Evolutionary conservation across 2,113 vertebrate species (phyloP).

Genomic region (Campylorhamphus procurvoides): DNA sequence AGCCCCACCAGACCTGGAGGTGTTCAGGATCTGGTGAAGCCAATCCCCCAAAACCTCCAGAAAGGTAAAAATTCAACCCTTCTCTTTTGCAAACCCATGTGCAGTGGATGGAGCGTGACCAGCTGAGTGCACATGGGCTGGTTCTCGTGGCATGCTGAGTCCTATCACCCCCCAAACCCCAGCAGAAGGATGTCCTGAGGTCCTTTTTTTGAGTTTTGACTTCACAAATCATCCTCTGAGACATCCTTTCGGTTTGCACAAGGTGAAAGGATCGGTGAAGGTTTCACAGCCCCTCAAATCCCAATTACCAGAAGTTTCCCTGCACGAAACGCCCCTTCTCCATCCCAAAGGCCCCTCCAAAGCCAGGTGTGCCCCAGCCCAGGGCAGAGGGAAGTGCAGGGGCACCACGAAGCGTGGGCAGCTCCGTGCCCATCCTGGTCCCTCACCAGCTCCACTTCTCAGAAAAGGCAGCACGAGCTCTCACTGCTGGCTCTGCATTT

Average conservation of each 20-base stretch:
- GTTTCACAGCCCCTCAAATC: background rate
- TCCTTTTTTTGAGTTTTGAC: background rate
- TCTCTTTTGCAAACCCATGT: accelerated
- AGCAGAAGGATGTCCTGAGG: background rate
- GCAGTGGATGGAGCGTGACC: accelerated
- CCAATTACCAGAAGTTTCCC: background rate
- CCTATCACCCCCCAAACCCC: background rate
- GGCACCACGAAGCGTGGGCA: accelerated
- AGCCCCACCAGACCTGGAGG: background rate
- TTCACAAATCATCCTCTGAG: background rate
- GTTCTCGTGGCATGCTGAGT: background rate
- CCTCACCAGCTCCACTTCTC: background rate
- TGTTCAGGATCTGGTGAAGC: background rate
- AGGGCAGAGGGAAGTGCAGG: background rate
- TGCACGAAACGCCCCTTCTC: background rate
- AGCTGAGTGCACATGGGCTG: accelerated
- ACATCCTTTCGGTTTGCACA: background rate
- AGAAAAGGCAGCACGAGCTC: background rate
- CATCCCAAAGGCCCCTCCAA: background rate
- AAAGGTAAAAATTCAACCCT: background rate
- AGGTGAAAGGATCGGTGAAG: background rate
- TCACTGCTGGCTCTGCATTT: background rate
- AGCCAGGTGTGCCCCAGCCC: accelerated
- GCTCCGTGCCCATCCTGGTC: background rate
- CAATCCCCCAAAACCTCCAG: background rate